phyloP scores from a whole-genome alignment of 2,113 vertebrate species.

The Tiliqua scincoides region DNA sequence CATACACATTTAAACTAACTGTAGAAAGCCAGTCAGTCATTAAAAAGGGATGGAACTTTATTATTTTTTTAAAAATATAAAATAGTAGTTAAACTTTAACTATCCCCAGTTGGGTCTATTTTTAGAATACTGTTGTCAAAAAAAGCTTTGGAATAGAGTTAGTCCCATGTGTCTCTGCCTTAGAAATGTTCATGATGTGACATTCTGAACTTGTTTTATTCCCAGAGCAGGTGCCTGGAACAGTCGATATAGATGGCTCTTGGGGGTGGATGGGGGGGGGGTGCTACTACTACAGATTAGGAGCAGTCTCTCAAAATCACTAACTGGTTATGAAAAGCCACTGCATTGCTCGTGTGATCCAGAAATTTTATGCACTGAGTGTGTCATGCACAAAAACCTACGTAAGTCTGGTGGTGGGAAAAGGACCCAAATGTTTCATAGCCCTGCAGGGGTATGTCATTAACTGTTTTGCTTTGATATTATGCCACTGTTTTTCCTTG shows the following conservation, averaged over 20 bases:
- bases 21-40: slow-evolving; percentile 11
- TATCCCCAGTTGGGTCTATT: neutral
- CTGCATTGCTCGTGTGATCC: neutral
- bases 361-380: neutral
- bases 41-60: slow-evolving; percentile 27
- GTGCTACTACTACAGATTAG: neutral
- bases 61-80: slow-evolving; percentile 7
- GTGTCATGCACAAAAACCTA: neutral
- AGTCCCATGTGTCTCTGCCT: neutral
- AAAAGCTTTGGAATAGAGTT: neutral
- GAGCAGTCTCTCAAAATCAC: neutral
- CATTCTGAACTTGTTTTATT: neutral
- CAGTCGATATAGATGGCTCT: neutral
- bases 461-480: neutral
- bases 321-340: neutral
- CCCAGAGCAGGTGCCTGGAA: rapidly evolving
- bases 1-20: neutral
- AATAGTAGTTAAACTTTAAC: neutral
- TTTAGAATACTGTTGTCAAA: neutral
- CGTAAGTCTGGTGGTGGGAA: neutral
- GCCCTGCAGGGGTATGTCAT: neutral
- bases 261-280: neutral
- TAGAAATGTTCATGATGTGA: neutral
- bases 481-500: neutral
- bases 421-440: neutral